phyloP scores from a whole-genome alignment of 2,888 invertebrate species.

The Luperina testacea region DNA sequence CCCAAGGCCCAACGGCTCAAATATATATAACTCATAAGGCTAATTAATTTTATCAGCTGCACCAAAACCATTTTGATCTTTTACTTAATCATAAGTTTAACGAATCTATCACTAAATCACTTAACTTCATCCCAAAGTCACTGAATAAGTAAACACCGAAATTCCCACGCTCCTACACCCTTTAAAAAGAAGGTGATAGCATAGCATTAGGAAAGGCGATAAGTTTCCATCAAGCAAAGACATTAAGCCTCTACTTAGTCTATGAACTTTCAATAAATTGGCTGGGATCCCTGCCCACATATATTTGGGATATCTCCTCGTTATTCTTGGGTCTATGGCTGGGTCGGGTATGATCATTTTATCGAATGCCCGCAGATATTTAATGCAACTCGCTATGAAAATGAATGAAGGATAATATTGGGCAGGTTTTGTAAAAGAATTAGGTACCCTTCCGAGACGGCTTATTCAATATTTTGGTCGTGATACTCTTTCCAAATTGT shows the following conservation, averaged over 20 bases:
- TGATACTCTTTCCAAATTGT: too few relatives aligned
- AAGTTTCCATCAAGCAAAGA: slow-evolving; percentile 46
- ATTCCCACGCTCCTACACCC: background rate
- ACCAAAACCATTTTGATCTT: background rate
- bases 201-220: slow-evolving; percentile 30
- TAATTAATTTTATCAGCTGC: background rate
- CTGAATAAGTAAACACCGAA: background rate
- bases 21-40: too few relatives aligned
- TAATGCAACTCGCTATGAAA: slow-evolving; percentile 50
- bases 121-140: background rate
- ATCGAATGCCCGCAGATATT: slow-evolving; percentile 55
- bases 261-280: slow-evolving; percentile 55
- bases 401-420: slow-evolving; percentile 37
- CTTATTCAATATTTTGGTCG: slow-evolving; percentile 20
- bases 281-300: slow-evolving; percentile 40
- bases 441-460: background rate
- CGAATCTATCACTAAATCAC: background rate
- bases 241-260: slow-evolving; percentile 54
- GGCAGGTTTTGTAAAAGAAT: slow-evolving; percentile 27
- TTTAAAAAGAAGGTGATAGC: slow-evolving; percentile 22
- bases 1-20: too few relatives aligned
- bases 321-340: slow-evolving; percentile 46
- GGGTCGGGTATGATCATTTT: slow-evolving; percentile 52
- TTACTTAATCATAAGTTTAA: background rate
- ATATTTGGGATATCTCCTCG: slow-evolving; percentile 55